Evolutionary conservation across 2,797 vertebrate genomes (phyloP), one percentile per base, ranked within the genome.

Genomic region (Mastacembelus armatus): DNA sequence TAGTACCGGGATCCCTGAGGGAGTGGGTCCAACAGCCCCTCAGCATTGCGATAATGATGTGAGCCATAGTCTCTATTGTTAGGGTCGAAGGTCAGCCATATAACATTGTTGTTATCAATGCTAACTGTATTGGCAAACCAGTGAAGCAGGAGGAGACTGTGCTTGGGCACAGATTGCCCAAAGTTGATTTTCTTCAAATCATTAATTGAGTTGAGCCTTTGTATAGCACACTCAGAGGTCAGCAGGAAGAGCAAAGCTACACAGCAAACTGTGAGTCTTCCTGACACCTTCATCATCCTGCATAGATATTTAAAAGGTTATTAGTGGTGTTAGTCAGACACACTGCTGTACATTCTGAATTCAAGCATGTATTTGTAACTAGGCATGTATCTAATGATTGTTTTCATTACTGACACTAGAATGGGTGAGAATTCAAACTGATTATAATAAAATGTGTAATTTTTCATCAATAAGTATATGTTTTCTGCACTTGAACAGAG

Each of bases 1-100:
- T 75, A 90, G 71, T 91, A 89, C 8, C 2, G 14, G 29, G 82
- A 52, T 56, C 84, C 71, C 1, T 0, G 1, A 55, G 67, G 77
- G 40, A 77, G 44, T 4, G 16, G 39, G 9, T 42, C 39, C 52
- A 90, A 38, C 42, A 91, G 0, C 0, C 15, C 1, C 52, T 91
- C 87, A 16, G 12, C 87, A 65, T 91, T 91, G 7, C 77, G 77
- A 11, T 91, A 92, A 61, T 88, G 52, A 77, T 92, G 87, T 15
- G 86, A 70, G 7, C 84, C 83, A 8, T 85, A 92, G 35, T 81
- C 76, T 7, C 30, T 55, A 0, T 0, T 14, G 33, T 81, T 33
- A 4, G 89, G 86, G 26, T 89, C 54, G 57, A 92, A 92, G 10
- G 38, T 83, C 52, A 87, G 35, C 14, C 10, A 0, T 38, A 89